Conservation (phyloP, 2,888 invertebrate genomes). For the Drosophila barbarae region DNA sequence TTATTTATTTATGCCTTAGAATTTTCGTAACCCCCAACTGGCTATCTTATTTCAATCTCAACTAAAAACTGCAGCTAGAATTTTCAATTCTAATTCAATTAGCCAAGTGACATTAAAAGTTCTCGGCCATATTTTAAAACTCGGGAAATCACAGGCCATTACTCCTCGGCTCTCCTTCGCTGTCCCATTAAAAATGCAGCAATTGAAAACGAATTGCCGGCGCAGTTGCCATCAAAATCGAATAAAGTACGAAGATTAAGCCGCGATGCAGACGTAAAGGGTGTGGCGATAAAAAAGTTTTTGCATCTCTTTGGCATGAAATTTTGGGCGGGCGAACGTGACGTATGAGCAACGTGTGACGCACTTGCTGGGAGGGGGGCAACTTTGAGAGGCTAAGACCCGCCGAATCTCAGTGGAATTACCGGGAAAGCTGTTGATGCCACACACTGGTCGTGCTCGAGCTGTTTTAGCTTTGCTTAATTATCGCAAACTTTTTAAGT, state of each 20-base stretch:
- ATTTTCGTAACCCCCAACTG: no score
- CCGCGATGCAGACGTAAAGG: conserved; percentile 29
- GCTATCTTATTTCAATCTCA: neutral
- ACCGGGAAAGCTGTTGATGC: conserved; percentile 4
- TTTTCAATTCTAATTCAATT: conserved; percentile 9
- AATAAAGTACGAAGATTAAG: conserved; percentile 64
- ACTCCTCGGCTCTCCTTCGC: neutral
- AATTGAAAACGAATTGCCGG: conserved; percentile 67
- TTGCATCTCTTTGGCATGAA: conserved; percentile 9
- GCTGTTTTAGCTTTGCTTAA: conserved; percentile 71
- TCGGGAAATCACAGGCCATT: conserved; percentile 14
- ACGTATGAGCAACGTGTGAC: conserved; percentile 41
- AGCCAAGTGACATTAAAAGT: conserved; percentile 1
- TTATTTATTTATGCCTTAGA: neutral
- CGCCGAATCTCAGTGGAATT: conserved; percentile 21
- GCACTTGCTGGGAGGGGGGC: conserved; percentile 10
- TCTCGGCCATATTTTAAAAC: conserved; percentile 16
- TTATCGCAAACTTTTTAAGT: conserved; percentile 72
- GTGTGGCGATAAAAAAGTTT: conserved; percentile 28
- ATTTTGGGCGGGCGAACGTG: conserved; percentile 25
- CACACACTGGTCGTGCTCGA: conserved; percentile 44
- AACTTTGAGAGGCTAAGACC: neutral
- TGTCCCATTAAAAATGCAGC: conserved; percentile 68
- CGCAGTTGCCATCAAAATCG: conserved; percentile 63
- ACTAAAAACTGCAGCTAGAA: neutral